Evolutionary conservation across 2,797 vertebrate genomes (phyloP), one percentile per base, ranked within the genome.

Genomic region (Acomys russatus): DNA sequence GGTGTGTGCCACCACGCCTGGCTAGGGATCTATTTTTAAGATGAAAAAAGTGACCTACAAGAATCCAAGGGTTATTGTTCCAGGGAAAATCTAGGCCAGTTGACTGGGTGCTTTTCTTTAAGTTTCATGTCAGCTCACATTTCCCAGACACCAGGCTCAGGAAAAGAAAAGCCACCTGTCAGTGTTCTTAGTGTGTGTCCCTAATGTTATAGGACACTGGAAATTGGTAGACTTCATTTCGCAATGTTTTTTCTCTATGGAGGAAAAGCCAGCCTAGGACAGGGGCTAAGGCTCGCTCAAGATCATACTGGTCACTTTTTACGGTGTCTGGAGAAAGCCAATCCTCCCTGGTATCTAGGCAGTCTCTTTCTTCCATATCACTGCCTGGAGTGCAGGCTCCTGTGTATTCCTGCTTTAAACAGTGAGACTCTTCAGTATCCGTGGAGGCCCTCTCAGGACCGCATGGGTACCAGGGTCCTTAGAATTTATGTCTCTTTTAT

Each of bases 51-150:
- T 96, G 88, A 80, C 76, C 93, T 78, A 8, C 79, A 95, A 96
- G 30, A n/a, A 70, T 88, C 49, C 63, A 35, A 93, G 9, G 77
- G 77, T 88, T 94, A 94, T 79, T 93, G 94, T 96, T 91, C 30
- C 96, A 89, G 54, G 94, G 78, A 93, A 94, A 94, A 94, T 97
- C 90, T 97, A 94, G 96, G 91, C 86, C 49, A 54, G 63, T 84
- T 94, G 82, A 95, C 80, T 71, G 92, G 95, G 64, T 73, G 49
- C 56, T 84, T 96, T 97, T 96, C 87, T 92, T 92, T 92, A 97
- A 96, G 92, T 94, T 96, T 74, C 73, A 79, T 35, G 79, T 96
- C 88, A 96, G 82, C 70, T 97, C 92, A 95, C 59, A 79, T 90
- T 96, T 86, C 44, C 78, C 85, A 96, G 96, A 96, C 95, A 94